Evolutionary conservation across 2,888 invertebrate genomes (phyloP).

Genomic region (Nephrocerus scutellatus): DNA sequence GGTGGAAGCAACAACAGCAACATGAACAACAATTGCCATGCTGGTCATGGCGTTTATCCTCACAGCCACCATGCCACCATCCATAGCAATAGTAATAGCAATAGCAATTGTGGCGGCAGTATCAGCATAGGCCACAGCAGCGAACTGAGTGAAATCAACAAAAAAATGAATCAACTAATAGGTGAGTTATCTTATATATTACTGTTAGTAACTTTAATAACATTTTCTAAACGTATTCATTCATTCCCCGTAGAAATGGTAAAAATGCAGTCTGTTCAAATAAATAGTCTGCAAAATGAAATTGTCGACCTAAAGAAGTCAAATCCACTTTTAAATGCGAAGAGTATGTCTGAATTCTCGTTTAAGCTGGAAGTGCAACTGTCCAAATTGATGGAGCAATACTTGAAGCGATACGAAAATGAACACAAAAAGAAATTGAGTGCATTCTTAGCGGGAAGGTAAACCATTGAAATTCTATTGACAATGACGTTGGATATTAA

Average conservation of each 20-base stretch:
- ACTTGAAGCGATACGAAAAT: slow-evolving; percentile 43
- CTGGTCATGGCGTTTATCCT: no score
- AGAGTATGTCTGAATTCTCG: slow-evolving; percentile 37
- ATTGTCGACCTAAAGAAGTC: slow-evolving; percentile 35
- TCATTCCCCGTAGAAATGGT: slow-evolving; percentile 46
- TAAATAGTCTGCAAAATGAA: slow-evolving; percentile 48
- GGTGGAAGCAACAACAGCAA: slow-evolving; percentile 12
- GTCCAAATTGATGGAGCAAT: slow-evolving; percentile 44
- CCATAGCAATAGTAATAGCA: slow-evolving; percentile 18
- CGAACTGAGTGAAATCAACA: slow-evolving; percentile 31
- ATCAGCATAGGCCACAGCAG: slow-evolving; percentile 5
- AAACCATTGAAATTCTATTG: slow-evolving; percentile 4
- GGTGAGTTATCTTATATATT: slow-evolving; percentile 26
- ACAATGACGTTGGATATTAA: neutral
- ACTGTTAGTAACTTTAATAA: neutral
- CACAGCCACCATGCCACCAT: slow-evolving; percentile 15
- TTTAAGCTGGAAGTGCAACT: slow-evolving; percentile 44
- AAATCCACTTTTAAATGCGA: slow-evolving; percentile 26
- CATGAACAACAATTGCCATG: slow-evolving; percentile 8
- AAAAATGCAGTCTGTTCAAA: slow-evolving; percentile 49
- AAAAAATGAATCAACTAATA: slow-evolving; percentile 41
- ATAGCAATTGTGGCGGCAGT: slow-evolving; percentile 11
- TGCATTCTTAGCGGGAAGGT: slow-evolving; percentile 41
- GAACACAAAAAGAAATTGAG: slow-evolving; percentile 42
- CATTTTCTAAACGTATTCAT: neutral